Evolutionary conservation across 1,140 invertebrate genomes (phyloP).

Genomic region (Lordiphosa collinella): DNA sequence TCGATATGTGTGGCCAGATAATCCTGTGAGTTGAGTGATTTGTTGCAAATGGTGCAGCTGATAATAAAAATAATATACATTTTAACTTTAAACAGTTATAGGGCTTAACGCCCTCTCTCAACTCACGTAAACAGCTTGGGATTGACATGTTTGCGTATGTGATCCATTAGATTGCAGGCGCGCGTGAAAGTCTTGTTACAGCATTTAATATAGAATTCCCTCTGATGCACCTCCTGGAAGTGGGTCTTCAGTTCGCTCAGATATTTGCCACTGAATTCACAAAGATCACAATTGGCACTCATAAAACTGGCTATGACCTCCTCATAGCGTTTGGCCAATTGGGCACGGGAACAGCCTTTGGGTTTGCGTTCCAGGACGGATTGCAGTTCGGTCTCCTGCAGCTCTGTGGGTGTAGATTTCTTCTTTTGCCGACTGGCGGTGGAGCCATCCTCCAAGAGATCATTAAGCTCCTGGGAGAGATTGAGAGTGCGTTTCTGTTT

Average conservation of each 20-base stretch:
- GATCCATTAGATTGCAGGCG: conserved; percentile 62
- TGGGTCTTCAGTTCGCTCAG: conserved; percentile 59
- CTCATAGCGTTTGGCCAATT: conserved; percentile 58
- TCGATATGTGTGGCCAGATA: conserved; percentile 69
- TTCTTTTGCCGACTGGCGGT: conserved; percentile 9
- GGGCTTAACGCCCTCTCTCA: too few relatives aligned
- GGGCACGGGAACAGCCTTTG: conserved; percentile 58
- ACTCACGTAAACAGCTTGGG: conserved; percentile 71
- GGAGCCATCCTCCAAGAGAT: conserved; percentile 32
- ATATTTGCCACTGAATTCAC: conserved; percentile 48
- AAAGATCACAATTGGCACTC: conserved; percentile 68
- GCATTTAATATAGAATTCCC: conserved; percentile 66
- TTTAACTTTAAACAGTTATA: too few relatives aligned
- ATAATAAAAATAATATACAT: not conserved
- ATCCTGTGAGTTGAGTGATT: conserved; percentile 62
- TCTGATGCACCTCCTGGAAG: conserved; percentile 58
- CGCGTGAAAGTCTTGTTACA: conserved; percentile 64
- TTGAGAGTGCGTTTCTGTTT: conserved; percentile 10
- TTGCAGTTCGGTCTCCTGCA: conserved; percentile 41
- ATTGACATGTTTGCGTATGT: conserved; percentile 69
- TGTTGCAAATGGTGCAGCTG: conserved; percentile 68
- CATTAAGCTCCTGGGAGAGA: conserved; percentile 37
- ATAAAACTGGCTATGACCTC: conserved; percentile 66
- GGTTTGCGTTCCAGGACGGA: conserved; percentile 54
- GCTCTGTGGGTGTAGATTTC: conserved; percentile 10